Evolutionary conservation across 1,140 invertebrate species (phyloP), one percentile per base, ranked within the genome.

Genomic region (Hylaeus volcanicus): DNA sequence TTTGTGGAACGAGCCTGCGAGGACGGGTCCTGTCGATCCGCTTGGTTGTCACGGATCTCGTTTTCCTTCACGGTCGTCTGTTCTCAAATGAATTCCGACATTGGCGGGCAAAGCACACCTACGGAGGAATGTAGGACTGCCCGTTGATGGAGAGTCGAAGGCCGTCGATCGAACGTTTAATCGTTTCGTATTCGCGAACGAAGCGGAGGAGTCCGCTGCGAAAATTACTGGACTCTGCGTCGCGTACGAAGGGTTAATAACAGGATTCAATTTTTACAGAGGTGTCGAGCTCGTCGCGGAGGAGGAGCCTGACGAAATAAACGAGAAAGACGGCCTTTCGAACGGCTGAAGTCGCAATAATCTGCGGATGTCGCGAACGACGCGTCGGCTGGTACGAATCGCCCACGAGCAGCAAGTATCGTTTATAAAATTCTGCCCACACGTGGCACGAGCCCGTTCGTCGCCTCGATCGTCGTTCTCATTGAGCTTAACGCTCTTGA

Each of bases 401-500:
- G 86, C 86, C 86, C 77, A 88, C 87, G 69, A 73, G n/a, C 56
- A 56, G 53, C 58, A 78, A 56, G 79, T 74, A 81, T 80, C 82
- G 78, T 83, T 88, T 81, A 81, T 74, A 84, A 86, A 84, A 74
- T 81, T 71, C 79, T 77, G 71, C 88, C 88, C 80, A 88, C 88
- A 80, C 83, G 73, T 75, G 84, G 81, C 88, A 89, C 88, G 84
- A 89, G 86, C 76, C 81, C 78, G 58, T 69, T 81, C 81, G 74
- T 74, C 72, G 81, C 74, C 72, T 74, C 64, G 72, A 79, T 79
- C 70, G 78, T 83, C 86, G 76, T 88, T 65, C 56, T 82, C 77
- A 82, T 88, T 86, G 73, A 82, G 79, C 76, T 85, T 86, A 85
- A 89, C 86, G 81, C 75, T 89, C 85, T 89, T 81, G 81, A 88